These are phyloP conservation scores for Carollia perspicillata DNA, from an alignment of 2,113 vertebrate genomes.

Conservation along the genomic window DNA sequence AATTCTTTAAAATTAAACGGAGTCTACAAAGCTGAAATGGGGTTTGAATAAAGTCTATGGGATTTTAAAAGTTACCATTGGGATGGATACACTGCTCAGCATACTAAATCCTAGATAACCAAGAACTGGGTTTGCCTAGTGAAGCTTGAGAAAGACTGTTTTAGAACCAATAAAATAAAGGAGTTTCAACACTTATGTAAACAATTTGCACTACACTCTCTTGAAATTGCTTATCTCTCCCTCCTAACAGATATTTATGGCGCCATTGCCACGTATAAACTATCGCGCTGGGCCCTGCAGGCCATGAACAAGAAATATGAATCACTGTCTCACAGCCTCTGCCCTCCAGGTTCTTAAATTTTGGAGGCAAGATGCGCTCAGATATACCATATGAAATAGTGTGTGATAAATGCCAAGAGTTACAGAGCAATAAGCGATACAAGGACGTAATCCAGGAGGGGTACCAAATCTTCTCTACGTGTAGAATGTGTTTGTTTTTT, in stretches of 20 bases:
- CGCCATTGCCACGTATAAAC: neutral
- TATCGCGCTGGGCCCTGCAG: neutral
- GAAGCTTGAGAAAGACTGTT: constrained; percentile 24
- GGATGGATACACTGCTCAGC: neutral
- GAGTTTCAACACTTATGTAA: neutral
- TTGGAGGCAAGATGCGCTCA: neutral
- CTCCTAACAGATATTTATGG: constrained; percentile 9
- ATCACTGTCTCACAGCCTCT: neutral
- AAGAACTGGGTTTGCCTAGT: neutral
- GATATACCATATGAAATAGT: neutral
- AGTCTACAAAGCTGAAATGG: constrained; percentile 1
- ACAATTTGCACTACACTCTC: neutral
- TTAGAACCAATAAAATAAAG: constrained; percentile 26
- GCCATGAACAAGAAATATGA: constrained; percentile 6
- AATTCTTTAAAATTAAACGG: constrained; percentile 44
- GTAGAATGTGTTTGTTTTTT: neutral
- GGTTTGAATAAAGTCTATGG: neutral
- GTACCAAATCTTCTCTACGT: neutral
- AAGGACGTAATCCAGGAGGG: neutral
- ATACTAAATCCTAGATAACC: neutral
- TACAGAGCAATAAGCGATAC: neutral
- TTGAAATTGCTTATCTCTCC: constrained; percentile 29
- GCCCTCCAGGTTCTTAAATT: neutral
- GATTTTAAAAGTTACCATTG: constrained; percentile 15
- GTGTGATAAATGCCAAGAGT: neutral